Evolutionary conservation across 1,140 invertebrate species (phyloP).

Genomic region (Homalodisca vitripennis): DNA sequence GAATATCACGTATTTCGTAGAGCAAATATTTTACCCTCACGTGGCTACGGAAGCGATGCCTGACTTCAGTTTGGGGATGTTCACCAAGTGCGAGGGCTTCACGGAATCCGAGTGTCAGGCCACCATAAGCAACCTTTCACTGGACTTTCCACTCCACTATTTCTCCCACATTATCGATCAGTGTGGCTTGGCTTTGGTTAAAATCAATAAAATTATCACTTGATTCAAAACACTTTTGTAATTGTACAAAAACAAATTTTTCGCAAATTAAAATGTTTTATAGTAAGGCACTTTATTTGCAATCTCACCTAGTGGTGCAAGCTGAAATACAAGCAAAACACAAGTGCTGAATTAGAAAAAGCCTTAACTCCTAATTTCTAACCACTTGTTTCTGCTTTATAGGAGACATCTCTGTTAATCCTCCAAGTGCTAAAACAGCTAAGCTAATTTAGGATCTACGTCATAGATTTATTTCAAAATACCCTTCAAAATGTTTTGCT

Average conservation of each 20-base stretch:
- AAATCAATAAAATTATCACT: conserved; percentile 45
- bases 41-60: conserved; percentile 71
- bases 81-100: conserved; percentile 43
- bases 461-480: no score
- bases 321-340: not conserved
- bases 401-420: no score
- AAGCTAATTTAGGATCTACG: no score
- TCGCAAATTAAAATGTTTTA: not conserved
- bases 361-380: no score
- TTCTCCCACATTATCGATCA: conserved; percentile 51
- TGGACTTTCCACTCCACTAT: conserved; percentile 45
- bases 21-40: conserved; percentile 68
- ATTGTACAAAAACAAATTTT: not conserved
- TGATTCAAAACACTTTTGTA: not conserved
- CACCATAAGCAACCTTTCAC: conserved; percentile 38
- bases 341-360: not conserved
- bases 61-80: conserved; percentile 47
- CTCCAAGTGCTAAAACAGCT: no score
- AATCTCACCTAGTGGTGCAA: not conserved
- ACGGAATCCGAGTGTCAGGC: conserved; percentile 37
- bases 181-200: conserved; percentile 53
- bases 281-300: not conserved
- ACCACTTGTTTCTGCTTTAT: no score
- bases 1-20: conserved; percentile 48
- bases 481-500: no score